These are phyloP conservation scores for Adelges cooleyi DNA, from an alignment of 1,140 invertebrate genomes.

Conservation along the genomic window DNA sequence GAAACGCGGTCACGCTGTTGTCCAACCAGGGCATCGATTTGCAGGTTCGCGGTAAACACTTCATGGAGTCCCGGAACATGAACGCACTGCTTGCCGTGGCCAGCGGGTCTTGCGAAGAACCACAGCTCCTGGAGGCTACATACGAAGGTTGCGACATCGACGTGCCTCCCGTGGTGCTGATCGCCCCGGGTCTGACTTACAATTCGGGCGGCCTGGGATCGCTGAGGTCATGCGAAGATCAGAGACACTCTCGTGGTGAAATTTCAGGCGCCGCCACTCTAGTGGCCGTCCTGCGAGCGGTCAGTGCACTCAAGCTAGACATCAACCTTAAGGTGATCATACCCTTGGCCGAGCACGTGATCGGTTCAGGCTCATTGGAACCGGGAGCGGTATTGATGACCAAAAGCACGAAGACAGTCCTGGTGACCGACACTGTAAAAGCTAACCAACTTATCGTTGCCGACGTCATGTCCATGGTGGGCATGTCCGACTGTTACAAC, in stretches of 20 bases:
- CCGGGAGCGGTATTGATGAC: slow-evolving; percentile 53
- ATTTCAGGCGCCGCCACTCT: slow-evolving; percentile 57
- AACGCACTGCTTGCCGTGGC: slow-evolving; percentile 49
- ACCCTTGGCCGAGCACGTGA: slow-evolving; percentile 54
- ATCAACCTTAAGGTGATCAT: slow-evolving; percentile 46
- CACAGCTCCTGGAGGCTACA: slow-evolving; percentile 41
- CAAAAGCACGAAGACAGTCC: slow-evolving; percentile 53
- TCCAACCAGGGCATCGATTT: slow-evolving; percentile 42
- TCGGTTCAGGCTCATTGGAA: slow-evolving; percentile 47
- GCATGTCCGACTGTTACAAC: slow-evolving; percentile 41
- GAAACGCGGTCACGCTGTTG: slow-evolving; percentile 40
- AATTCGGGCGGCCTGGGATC: slow-evolving; percentile 53
- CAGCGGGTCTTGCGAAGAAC: slow-evolving; percentile 49
- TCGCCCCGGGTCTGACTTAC: slow-evolving; percentile 52
- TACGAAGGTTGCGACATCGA: slow-evolving; percentile 36
- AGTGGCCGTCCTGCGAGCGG: slow-evolving; percentile 43
- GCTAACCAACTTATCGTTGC: slow-evolving; percentile 52
- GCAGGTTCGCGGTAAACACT: slow-evolving; percentile 36
- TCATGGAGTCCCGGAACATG: slow-evolving; percentile 51
- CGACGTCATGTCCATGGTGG: slow-evolving; percentile 42
- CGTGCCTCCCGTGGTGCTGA: slow-evolving; percentile 38
- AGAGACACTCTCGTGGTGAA: slow-evolving; percentile 52
- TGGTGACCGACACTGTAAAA: slow-evolving; percentile 54
- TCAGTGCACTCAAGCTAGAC: slow-evolving; percentile 44
- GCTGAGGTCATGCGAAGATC: slow-evolving; percentile 45